Conservation (phyloP, 2,888 invertebrate species). For the Philereme vetulata region DNA sequence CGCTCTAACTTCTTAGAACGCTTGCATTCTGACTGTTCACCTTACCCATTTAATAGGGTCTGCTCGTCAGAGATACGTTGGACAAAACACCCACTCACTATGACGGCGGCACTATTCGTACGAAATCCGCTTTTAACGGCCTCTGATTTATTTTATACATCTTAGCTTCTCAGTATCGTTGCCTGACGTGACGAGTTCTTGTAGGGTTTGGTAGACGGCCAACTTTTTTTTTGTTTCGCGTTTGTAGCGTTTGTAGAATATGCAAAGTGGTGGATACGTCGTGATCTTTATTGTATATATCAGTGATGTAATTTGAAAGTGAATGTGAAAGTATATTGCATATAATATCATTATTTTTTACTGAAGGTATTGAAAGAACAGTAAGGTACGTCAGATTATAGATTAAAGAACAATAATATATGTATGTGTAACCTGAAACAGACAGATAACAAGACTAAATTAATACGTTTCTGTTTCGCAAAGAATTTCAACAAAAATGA, state of each 20-base stretch:
- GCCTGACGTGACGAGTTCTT: slow-evolving; percentile 19
- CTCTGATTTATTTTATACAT: slow-evolving; percentile 28
- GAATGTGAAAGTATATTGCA: no score
- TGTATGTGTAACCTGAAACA: no score
- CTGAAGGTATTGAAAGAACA: no score
- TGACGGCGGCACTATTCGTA: slow-evolving; percentile 54
- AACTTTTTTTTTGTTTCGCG: slow-evolving; percentile 14
- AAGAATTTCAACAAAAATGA: no score
- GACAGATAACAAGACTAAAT: no score
- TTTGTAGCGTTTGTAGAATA: neutral
- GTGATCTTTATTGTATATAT: no score
- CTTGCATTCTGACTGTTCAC: slow-evolving; percentile 22
- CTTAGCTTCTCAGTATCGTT: slow-evolving; percentile 26
- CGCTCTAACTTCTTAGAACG: slow-evolving; percentile 1
- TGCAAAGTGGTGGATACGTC: no score
- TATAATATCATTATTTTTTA: no score
- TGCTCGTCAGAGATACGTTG: slow-evolving; percentile 66
- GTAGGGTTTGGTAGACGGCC: slow-evolving; percentile 7
- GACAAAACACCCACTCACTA: slow-evolving; percentile 59
- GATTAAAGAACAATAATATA: no score
- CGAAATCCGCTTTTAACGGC: slow-evolving; percentile 41
- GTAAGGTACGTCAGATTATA: no score
- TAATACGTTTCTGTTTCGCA: no score
- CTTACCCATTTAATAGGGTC: slow-evolving; percentile 64
- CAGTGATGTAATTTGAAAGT: no score